These are phyloP conservation scores for Balearica regulorum DNA, from an alignment of 2,797 vertebrate species.

Conservation along the genomic window DNA sequence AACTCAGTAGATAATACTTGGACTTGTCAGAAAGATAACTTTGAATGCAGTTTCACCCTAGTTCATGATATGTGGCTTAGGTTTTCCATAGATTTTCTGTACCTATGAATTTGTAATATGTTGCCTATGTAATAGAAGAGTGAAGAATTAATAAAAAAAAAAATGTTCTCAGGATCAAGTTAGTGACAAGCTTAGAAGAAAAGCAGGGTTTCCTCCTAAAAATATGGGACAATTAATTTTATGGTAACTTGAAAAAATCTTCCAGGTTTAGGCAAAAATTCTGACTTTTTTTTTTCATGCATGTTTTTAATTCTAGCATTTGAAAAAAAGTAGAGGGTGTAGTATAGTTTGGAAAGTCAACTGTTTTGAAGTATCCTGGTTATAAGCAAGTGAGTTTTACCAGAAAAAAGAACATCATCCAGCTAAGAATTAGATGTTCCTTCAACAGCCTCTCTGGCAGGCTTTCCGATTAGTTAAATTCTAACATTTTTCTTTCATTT, in stretches of 20 bases:
- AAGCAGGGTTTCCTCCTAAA: neutral
- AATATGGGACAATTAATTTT: neutral
- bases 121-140: neutral
- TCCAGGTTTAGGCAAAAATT: neutral
- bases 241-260: neutral
- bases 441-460: neutral
- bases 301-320: neutral
- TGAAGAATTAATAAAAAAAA: neutral
- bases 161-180: neutral
- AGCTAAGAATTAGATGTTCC: neutral
- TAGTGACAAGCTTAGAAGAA: neutral
- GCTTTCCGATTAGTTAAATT: neutral
- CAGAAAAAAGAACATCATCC: neutral
- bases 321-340: neutral
- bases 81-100: neutral
- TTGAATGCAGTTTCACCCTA: neutral
- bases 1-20: neutral
- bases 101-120: neutral
- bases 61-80: neutral
- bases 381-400: neutral
- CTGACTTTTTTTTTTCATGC: neutral
- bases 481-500: neutral
- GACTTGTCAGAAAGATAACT: neutral
- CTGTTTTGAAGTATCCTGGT: neutral
- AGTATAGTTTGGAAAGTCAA: neutral